These are phyloP conservation scores for Eupithecia inturbata DNA, from an alignment of 2,888 invertebrate species.

Conservation along the genomic window DNA sequence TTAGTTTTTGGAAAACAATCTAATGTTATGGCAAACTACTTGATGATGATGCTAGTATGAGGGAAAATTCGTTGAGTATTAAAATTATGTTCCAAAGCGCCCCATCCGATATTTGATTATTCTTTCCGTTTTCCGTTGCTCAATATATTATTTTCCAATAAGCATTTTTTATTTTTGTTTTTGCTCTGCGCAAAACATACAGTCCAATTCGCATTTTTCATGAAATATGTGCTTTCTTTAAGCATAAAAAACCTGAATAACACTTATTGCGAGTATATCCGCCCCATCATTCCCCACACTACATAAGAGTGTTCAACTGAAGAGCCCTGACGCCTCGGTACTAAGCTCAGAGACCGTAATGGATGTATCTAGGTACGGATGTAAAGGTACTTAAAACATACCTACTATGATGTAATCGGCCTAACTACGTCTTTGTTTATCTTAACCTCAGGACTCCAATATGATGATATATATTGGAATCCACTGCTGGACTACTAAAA, in stretches of 20 bases:
- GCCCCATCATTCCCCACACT: background rate
- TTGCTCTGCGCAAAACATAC: background rate
- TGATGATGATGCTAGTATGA: no score
- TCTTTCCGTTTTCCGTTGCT: background rate
- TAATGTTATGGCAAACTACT: no score
- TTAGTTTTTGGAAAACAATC: no score
- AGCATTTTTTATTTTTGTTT: no score
- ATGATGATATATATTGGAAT: background rate
- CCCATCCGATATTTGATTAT: background rate
- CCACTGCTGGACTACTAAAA: background rate
- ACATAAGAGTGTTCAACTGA: conserved; percentile 2
- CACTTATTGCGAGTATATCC: background rate
- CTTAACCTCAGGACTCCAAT: background rate
- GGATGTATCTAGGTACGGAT: background rate
- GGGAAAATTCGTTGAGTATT: no score
- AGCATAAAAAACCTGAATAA: background rate
- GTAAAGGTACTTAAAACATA: background rate
- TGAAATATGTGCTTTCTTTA: background rate
- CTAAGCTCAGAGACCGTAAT: background rate
- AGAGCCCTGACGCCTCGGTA: conserved; percentile 1
- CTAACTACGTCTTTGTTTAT: background rate
- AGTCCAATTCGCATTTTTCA: background rate
- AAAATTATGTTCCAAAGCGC: background rate
- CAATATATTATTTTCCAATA: background rate
- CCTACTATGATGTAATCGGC: background rate